Percentiles rank a stretch among this genome's conserved stretches.
These are phyloP conservation scores for Zygothrica quintamaculata DNA, from an alignment of 2,888 invertebrate species.

Conservation along the genomic window DNA sequence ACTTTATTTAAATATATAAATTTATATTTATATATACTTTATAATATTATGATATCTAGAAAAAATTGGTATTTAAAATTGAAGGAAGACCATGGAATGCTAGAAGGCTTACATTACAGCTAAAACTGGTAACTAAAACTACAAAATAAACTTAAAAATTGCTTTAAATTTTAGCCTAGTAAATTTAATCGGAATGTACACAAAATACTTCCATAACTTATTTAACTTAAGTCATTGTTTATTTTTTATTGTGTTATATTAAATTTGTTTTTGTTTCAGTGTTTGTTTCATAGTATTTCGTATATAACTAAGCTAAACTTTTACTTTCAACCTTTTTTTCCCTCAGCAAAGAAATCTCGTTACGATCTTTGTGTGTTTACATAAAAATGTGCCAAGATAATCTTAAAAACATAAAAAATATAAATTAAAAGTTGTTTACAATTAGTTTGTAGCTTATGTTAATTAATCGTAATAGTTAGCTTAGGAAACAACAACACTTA, in stretches of 20 bases:
- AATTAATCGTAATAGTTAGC: constrained; percentile 25
- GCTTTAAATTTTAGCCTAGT: constrained; percentile 49
- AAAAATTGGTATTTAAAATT: constrained; percentile 66
- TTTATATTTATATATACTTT: constrained; percentile 44
- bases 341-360: constrained; percentile 60
- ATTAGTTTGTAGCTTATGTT: constrained; percentile 28
- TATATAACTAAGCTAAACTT: constrained; percentile 47
- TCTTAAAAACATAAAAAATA: constrained; percentile 58
- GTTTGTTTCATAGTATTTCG: constrained; percentile 11
- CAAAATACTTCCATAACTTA: constrained; percentile 9
- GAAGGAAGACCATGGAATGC: constrained; percentile 77
- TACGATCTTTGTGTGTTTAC: constrained; percentile 47
- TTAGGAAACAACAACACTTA: constrained; percentile 66
- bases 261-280: constrained; percentile 10
- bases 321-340: constrained; percentile 76
- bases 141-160: constrained; percentile 36
- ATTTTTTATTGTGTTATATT: neutral
- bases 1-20: constrained; percentile 56
- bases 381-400: constrained; percentile 52
- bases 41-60: constrained; percentile 27
- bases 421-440: constrained; percentile 61
- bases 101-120: constrained; percentile 57
- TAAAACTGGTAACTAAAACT: constrained; percentile 33
- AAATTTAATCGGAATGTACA: constrained; percentile 68
- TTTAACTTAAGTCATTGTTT: neutral